These are phyloP conservation scores for Pampus argenteus DNA, from an alignment of 2,797 vertebrate genomes.

Conservation along the genomic window DNA sequence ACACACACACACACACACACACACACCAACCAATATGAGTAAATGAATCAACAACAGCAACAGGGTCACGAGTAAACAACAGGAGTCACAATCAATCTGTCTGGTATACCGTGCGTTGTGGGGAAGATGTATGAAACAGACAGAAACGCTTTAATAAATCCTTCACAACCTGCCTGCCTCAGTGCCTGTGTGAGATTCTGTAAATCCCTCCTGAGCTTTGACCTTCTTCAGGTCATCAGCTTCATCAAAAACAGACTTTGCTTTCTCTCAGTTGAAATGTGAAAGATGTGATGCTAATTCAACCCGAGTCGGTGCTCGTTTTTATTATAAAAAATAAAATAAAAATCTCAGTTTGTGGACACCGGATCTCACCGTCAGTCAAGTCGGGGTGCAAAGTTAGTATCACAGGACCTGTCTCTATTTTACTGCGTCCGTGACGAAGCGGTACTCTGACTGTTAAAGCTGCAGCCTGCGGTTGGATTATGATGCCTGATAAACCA, in stretches of 20 bases:
- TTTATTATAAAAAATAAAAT: no score
- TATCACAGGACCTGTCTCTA: background rate
- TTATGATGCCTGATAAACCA: background rate
- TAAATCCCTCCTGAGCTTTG: background rate
- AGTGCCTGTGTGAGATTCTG: background rate
- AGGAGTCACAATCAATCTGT: no score
- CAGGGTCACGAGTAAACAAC: no score
- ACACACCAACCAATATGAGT: rapidly evolving
- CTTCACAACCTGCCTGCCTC: background rate
- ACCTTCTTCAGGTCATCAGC: background rate
- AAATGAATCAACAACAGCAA: background rate
- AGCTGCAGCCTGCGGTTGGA: slow-evolving; percentile 6
- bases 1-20: no score
- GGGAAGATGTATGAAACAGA: background rate
- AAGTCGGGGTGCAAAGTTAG: background rate
- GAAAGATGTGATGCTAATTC: slow-evolving; percentile 8
- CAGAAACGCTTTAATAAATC: background rate
- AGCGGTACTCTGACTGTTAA: no score
- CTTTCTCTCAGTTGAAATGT: background rate
- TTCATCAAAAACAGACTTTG: background rate
- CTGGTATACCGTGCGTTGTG: background rate
- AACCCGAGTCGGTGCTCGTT: background rate
- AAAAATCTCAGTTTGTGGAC: no score
- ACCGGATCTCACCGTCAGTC: no score
- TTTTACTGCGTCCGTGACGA: background rate